These are phyloP conservation scores for Brachionus rubens DNA, from an alignment of 1,140 invertebrate species.

Conservation along the genomic window DNA sequence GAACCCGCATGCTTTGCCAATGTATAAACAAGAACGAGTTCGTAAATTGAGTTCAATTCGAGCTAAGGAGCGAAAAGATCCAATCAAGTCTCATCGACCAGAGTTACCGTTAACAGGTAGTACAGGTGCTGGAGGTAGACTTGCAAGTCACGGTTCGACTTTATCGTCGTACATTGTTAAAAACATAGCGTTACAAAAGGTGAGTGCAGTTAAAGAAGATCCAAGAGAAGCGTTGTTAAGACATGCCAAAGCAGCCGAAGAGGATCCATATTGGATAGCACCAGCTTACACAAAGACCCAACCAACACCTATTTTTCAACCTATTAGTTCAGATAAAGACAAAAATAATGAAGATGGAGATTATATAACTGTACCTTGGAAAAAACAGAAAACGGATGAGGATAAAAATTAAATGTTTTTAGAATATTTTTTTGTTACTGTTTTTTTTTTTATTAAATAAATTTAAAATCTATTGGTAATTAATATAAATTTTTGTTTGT, in stretches of 20 bases:
- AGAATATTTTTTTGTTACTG: neutral
- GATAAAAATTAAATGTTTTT: neutral
- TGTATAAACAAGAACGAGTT: slow-evolving; percentile 87
- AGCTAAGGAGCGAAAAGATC: slow-evolving; percentile 22
- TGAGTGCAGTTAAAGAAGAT: slow-evolving; percentile 91
- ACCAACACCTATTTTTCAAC: slow-evolving; percentile 70
- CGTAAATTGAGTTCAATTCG: slow-evolving; percentile 66
- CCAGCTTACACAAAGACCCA: slow-evolving; percentile 75
- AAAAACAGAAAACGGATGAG: slow-evolving; percentile 31
- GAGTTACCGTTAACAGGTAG: slow-evolving; percentile 85
- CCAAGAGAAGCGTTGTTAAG: slow-evolving; percentile 92
- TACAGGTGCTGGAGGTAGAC: slow-evolving; percentile 80
- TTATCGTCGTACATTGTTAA: slow-evolving; percentile 94
- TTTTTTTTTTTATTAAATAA: slow-evolving; percentile 7
- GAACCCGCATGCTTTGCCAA: slow-evolving; percentile 78
- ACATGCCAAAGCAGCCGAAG: slow-evolving; percentile 89
- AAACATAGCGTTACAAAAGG: slow-evolving; percentile 81
- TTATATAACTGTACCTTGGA: neutral
- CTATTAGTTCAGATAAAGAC: neutral
- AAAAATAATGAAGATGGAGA: slow-evolving; percentile 30
- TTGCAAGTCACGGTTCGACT: slow-evolving; percentile 89
- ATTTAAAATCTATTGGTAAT: too few species aligned
- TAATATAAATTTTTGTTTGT: too few species aligned
- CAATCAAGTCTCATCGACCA: slow-evolving; percentile 76
- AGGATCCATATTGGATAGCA: slow-evolving; percentile 93